Conservation (phyloP, 1,140 invertebrate species). For the Papilio glaucus region DNA sequence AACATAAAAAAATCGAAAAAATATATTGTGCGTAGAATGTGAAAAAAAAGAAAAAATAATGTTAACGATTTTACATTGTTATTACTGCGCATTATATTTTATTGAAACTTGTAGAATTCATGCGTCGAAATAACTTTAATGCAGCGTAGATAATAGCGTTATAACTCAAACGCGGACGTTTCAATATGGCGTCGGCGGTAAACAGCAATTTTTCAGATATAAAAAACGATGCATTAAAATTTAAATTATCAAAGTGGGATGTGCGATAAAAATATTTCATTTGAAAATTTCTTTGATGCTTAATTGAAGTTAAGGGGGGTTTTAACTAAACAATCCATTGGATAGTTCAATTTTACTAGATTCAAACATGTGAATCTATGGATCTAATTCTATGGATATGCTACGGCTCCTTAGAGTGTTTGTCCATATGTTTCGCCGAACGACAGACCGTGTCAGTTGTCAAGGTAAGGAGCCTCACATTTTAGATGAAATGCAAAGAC, state of each 20-base stretch:
- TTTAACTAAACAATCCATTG: not conserved
- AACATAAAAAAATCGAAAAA: no score
- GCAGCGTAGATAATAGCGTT: not conserved
- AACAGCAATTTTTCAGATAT: conserved; percentile 19
- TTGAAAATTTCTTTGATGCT: conserved; percentile 11
- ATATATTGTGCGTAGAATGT: no score
- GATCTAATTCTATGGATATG: no score
- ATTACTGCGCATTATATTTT: no score
- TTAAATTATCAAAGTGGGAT: conserved; percentile 5
- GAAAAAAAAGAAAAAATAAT: no score
- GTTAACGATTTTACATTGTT: no score
- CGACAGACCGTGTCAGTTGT: no score
- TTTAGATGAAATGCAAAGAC: no score
- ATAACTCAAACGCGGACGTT: conserved; percentile 1
- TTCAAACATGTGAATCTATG: no score
- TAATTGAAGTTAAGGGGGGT: conserved; percentile 27
- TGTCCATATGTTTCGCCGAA: no score
- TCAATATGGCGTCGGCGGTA: not conserved
- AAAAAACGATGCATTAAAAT: conserved; percentile 23
- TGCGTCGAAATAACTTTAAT: not conserved
- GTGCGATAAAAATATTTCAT: conserved; percentile 27
- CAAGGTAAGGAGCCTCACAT: no score
- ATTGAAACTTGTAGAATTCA: not conserved
- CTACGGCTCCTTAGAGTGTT: no score
- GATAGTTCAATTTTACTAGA: not conserved